Evolutionary conservation across 2,888 invertebrate species (phyloP).

Genomic region (Barypeithes pellucidus): DNA sequence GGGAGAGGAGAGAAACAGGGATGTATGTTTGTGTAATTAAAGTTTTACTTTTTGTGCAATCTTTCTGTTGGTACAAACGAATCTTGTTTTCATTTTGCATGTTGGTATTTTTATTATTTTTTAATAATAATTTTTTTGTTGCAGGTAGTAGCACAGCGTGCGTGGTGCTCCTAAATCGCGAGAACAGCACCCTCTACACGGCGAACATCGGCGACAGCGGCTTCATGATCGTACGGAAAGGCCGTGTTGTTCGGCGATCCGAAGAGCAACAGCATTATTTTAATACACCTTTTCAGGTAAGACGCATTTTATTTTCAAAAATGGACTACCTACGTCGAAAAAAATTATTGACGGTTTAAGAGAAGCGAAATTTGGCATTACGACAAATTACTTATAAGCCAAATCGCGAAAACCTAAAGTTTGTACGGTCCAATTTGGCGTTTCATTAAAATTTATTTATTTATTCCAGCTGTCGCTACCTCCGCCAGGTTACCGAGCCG

Average conservation of each 20-base stretch:
- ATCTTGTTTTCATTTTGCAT: neutral
- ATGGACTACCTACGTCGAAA: too few relatives aligned
- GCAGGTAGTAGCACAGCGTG: constrained; percentile 98
- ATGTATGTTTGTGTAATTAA: too few relatives aligned
- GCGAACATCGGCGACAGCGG: constrained; percentile 99
- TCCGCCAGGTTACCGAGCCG: constrained; percentile 80
- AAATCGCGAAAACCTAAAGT: too few relatives aligned
- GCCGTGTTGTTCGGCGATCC: constrained; percentile 91
- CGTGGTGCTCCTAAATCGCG: constrained; percentile 93
- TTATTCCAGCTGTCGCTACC: constrained; percentile 83
- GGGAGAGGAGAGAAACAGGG: too few relatives aligned
- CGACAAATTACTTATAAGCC: too few relatives aligned
- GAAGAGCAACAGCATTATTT: constrained; percentile 99
- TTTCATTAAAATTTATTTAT: neutral
- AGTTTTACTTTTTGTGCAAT: too few relatives aligned
- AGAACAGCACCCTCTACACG: constrained; percentile 91
- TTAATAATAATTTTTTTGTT: constrained; percentile 56
- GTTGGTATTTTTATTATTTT: neutral
- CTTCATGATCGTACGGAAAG: constrained; percentile 92
- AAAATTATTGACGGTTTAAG: too few relatives aligned
- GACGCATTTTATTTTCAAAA: neutral
- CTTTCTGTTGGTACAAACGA: too few relatives aligned
- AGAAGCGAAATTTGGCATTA: too few relatives aligned
- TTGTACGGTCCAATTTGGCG: too few relatives aligned
- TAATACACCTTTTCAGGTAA: constrained; percentile 94